Percentiles rank a stretch among this genome's conserved stretches.
Conservation (phyloP, 1,140 invertebrate species). For the Drosophila orena region DNA sequence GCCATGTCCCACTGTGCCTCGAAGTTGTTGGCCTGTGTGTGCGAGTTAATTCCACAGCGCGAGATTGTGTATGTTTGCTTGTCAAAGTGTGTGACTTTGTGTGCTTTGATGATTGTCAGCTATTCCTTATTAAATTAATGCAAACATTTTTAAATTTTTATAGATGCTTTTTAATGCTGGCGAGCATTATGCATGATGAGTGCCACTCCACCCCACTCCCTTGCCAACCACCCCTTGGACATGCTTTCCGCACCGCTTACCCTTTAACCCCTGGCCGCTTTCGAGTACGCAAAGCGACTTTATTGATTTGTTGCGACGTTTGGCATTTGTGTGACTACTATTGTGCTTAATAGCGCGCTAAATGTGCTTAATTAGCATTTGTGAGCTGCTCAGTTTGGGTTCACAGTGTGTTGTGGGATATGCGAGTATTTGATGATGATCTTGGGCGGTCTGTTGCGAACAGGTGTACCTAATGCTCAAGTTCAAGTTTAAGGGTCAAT, state of each 20-base stretch:
- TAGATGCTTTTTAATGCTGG: slow-evolving; percentile 64
- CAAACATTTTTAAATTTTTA: slow-evolving; percentile 72
- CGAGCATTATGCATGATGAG: slow-evolving; percentile 29
- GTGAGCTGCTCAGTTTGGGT: slow-evolving; percentile 27
- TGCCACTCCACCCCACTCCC: neutral
- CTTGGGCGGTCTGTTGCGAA: slow-evolving; percentile 6
- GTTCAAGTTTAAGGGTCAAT: slow-evolving; percentile 59
- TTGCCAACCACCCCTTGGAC: no score
- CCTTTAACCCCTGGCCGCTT: slow-evolving; percentile 10
- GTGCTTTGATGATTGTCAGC: slow-evolving; percentile 63
- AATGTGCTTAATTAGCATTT: slow-evolving; percentile 76
- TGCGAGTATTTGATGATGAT: slow-evolving; percentile 24
- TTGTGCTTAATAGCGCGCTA: slow-evolving; percentile 80
- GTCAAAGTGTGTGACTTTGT: slow-evolving; percentile 21
- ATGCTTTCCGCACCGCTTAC: neutral
- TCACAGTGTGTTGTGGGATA: slow-evolving; percentile 30
- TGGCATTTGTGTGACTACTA: slow-evolving; percentile 54
- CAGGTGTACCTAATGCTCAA: slow-evolving; percentile 6
- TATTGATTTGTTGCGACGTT: slow-evolving; percentile 58
- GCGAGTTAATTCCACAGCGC: slow-evolving; percentile 30
- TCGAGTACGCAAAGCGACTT: slow-evolving; percentile 11
- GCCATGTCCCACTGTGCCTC: slow-evolving; percentile 40
- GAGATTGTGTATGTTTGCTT: slow-evolving; percentile 20
- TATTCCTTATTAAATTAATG: slow-evolving; percentile 65
- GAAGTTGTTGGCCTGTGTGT: slow-evolving; percentile 34